A percentile compares a stretch with the other conserved stretches of the same genome.
phyloP scores from a whole-genome alignment of 2,113 vertebrate species.

The Stictonetta naevosa region DNA sequence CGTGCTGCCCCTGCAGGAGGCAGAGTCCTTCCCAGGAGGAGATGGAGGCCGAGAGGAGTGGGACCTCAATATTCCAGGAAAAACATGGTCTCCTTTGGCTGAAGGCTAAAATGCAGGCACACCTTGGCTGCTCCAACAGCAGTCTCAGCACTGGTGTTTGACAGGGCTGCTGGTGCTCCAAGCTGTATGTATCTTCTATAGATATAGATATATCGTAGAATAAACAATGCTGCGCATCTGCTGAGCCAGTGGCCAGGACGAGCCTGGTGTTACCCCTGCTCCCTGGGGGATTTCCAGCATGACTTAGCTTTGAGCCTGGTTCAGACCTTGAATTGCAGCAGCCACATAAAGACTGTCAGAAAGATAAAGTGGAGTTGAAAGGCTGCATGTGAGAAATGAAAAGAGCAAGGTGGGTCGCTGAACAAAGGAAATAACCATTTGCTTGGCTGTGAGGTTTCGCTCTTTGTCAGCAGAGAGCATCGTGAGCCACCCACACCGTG shows the following conservation, averaged over 20 bases:
- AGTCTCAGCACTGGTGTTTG: neutral
- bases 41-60: neutral
- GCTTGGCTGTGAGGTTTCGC: neutral
- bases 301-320: conserved; percentile 26
- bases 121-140: neutral
- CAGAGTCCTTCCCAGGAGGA: neutral
- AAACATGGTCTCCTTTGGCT: neutral
- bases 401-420: neutral
- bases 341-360: neutral
- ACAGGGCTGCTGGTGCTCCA: fast-evolving
- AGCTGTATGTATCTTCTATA: neutral
- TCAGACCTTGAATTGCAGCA: conserved; percentile 13
- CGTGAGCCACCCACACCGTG: too few relatives aligned
- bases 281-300: neutral
- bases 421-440: neutral
- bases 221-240: neutral
- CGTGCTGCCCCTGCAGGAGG: neutral
- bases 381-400: neutral
- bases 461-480: neutral
- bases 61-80: neutral
- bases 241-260: conserved; percentile 5
- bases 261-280: conserved; percentile 5
- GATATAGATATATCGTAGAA: neutral
- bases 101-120: neutral
- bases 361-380: neutral